Evolutionary conservation across 2,888 invertebrate species (phyloP).

Genomic region (Caenorhabditis panamensis): DNA sequence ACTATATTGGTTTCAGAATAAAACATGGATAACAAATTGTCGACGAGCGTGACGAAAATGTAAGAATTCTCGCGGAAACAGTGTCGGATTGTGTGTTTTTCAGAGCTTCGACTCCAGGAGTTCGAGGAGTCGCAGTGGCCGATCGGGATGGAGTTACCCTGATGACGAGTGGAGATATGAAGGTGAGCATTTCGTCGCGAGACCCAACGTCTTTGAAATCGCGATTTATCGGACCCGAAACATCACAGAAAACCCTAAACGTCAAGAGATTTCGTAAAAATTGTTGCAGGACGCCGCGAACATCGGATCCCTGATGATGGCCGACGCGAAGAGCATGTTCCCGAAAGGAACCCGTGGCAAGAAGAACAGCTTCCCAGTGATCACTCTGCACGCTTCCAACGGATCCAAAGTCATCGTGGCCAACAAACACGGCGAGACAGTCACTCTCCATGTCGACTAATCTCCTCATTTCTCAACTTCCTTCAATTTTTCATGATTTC

Average conservation of each 20-base stretch:
- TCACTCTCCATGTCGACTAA: constrained; percentile 33
- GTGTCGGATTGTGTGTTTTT: constrained; percentile 2
- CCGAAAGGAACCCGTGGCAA: constrained; percentile 28
- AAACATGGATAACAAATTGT: constrained; percentile 51
- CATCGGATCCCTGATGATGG: constrained; percentile 34
- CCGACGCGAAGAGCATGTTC: constrained; percentile 53
- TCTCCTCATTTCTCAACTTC: neutral
- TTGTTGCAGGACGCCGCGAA: constrained; percentile 26
- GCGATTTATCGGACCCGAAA: too few species aligned
- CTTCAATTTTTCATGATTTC: neutral
- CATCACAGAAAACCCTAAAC: too few species aligned
- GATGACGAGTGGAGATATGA: constrained; percentile 36
- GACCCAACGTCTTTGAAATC: too few species aligned
- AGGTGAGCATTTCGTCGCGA: too few species aligned
- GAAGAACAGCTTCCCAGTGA: constrained; percentile 49
- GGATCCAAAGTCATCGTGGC: constrained; percentile 46
- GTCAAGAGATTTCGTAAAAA: too few species aligned
- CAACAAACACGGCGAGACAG: constrained; percentile 54
- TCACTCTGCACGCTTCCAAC: constrained; percentile 38
- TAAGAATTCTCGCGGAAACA: constrained; percentile 2
- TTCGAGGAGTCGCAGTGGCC: constrained; percentile 34
- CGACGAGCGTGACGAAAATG: constrained; percentile 30
- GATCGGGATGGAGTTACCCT: constrained; percentile 41
- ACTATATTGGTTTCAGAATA: neutral
- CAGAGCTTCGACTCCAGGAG: constrained; percentile 38